Evolutionary conservation across 2,113 vertebrate species (phyloP).

Genomic region (Chiloscyllium plagiosum): DNA sequence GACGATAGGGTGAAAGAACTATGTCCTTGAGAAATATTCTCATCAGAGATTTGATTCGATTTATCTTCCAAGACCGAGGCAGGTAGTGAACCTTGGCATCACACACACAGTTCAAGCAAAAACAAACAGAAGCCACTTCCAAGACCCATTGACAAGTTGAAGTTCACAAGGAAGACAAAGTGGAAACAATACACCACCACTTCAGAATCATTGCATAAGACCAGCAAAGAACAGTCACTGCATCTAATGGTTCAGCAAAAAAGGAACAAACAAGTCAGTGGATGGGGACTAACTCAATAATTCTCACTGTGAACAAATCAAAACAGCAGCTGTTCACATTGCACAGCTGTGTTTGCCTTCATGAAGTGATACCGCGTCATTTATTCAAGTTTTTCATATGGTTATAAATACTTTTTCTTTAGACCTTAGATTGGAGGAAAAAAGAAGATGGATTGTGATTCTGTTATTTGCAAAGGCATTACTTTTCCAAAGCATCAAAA

Average conservation of each 20-base stretch:
- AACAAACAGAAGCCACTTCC: neutral
- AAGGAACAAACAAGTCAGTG: neutral
- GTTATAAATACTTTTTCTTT: neutral
- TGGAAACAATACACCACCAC: neutral
- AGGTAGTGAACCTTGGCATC: neutral
- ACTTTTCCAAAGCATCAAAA: neutral
- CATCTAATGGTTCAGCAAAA: neutral
- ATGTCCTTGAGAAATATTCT: neutral
- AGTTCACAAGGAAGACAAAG: neutral
- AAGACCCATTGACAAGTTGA: neutral
- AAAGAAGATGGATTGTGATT: neutral
- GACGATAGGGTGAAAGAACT: neutral
- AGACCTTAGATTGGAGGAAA: neutral
- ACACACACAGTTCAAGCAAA: neutral
- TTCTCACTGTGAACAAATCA: conserved; percentile 13
- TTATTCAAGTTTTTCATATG: conserved; percentile 14
- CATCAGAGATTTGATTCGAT: neutral
- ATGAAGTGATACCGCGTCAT: neutral
- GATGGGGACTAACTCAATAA: conserved; percentile 1
- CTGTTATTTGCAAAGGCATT: neutral
- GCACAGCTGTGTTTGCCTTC: conserved; percentile 24
- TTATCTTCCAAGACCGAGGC: neutral
- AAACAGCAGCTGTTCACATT: conserved; percentile 23
- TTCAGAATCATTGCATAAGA: neutral
- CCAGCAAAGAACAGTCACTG: neutral